Evolutionary conservation across 1,140 invertebrate species (phyloP).

Genomic region (Drosophila gunungcola): DNA sequence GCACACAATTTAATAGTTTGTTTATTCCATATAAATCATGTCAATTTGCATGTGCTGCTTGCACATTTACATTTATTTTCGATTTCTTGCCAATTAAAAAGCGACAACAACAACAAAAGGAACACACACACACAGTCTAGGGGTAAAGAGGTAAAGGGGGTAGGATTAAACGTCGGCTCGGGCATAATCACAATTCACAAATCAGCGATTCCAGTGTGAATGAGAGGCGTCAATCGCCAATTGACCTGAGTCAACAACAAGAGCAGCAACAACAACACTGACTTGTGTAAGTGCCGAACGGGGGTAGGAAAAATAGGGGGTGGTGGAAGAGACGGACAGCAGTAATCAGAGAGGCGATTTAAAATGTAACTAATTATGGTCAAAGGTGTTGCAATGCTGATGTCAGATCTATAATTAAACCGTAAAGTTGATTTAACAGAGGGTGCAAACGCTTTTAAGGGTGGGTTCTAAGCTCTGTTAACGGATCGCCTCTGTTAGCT

Average conservation of each 20-base stretch:
- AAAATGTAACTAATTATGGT: constrained; percentile 50
- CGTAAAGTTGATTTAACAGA: neutral
- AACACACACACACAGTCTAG: neutral
- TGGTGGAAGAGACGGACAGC: neutral
- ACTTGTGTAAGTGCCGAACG: neutral
- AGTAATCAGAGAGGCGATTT: constrained; percentile 29
- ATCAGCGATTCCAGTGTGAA: constrained; percentile 30
- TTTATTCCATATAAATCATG: constrained; percentile 61
- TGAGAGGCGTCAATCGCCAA: constrained; percentile 50
- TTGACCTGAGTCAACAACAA: constrained; percentile 35
- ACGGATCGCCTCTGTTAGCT: neutral
- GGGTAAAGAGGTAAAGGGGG: neutral
- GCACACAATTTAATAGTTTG: constrained; percentile 55
- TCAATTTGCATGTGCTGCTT: constrained; percentile 54
- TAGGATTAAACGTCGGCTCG: constrained; percentile 2
- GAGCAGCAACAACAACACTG: constrained; percentile 1
- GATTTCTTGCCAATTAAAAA: constrained; percentile 57
- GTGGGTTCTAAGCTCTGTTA: neutral
- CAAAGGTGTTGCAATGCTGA: constrained; percentile 26
- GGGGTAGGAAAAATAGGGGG: neutral
- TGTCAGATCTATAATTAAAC: neutral
- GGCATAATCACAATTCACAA: constrained; percentile 30
- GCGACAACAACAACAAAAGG: constrained; percentile 20
- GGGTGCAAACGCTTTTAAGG: neutral
- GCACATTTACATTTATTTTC: constrained; percentile 52